Evolutionary conservation across 2,113 vertebrate species (phyloP), one percentile per base, ranked within the genome.

Genomic region (Gadus macrocephalus): DNA sequence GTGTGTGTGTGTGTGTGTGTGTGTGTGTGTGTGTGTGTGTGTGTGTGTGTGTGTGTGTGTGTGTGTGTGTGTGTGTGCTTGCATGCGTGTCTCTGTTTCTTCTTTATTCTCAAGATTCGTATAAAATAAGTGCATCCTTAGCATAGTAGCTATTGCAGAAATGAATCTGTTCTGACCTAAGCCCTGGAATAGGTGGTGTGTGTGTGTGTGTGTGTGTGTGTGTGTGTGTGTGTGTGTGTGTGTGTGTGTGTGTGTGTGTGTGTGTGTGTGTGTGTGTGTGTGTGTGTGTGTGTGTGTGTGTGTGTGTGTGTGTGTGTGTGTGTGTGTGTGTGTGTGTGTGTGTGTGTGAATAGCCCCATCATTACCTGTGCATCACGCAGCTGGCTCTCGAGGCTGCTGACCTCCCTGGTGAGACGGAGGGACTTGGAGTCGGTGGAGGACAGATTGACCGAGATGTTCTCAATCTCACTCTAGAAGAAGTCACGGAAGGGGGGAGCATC

Each of bases 351-450:
- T 35, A 42, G 25, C 61, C n/a, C 15, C 12, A 35, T 5, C 62
- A 62, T 31, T 89, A 96, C 95, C 93, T 95, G 95, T 25, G 90
- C 72, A 14, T 97, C 95, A 1, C 92, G 91, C 27, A 97, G 90
- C 78, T 95, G 94, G 69, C 91, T 92, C 80, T 95, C 94, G 0
- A 93, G 83, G 67, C 89, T 92, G 87, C 84, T 91, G 76, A 95
- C 88, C 64, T 97, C 95, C 88, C 96, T 97, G 55, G 83, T 67
- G 38, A 97, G 89, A 6, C 92, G 88, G 69, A 93, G 92, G 35
- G 92, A 84, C 85, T 91, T 96, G 70, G 91, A 92, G 66, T 97
- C 95, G 0, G 91, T 86, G 17, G 92, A 86, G 1, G 92, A 91
- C 62, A 96, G 83, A 12, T 86, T 86, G 22, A 80, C 64, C 0